Base-by-base conservation (phyloP, 2,888 invertebrate genomes). In the Drosophila yooni region DNA sequence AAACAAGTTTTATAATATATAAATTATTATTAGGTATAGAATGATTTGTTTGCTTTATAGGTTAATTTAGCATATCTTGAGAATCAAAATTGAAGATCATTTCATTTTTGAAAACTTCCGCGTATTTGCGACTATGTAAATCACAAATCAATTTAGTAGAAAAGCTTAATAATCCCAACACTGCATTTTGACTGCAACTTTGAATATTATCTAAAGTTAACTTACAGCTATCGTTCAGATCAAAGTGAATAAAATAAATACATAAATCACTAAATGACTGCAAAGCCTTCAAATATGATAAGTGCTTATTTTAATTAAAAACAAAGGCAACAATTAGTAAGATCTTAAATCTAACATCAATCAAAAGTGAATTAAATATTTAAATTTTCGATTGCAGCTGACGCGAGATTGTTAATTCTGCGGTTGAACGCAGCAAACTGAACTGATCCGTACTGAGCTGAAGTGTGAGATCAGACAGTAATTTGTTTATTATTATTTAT, bases 401-500 rank as follows among this genome's bases (percentile, higher is more conserved):
- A 67, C 67, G 58, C 64, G 70, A 70, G 70, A 58, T 74, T 62
- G 62, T 69, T 64, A 51, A 61, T 76, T 63, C 46, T 43, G 56
- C 48, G 54, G 54, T 57, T 60, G 64, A 64, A 58, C 50, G 40
- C 31, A 61, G 46, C 57, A 70, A 59, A 46, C 48, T 65, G 64
- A 66, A 56, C 43, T 64, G 27, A 61, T 43, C 18, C n/a, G 27
- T 8, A 63, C 25, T 52, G 38, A 36, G 38, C 31, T 70, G 21
- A 64, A 65, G 58, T 74, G 74, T 77, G 62, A 48, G 60, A 63
- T 62, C 53, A 40, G 60, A 34, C 34, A 31, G 31, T 77, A 80
- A 72, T 69, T 70, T 78, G 70, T 69, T 85, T 74, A 70, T 76
- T 66, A 68, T 74, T 75, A 70, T 86, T 83, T 76, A 88, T 81